Percentiles rank a stretch among this genome's conserved stretches.
Conservation (phyloP, 2,797 vertebrate genomes). For the Ficedula albicollis region DNA sequence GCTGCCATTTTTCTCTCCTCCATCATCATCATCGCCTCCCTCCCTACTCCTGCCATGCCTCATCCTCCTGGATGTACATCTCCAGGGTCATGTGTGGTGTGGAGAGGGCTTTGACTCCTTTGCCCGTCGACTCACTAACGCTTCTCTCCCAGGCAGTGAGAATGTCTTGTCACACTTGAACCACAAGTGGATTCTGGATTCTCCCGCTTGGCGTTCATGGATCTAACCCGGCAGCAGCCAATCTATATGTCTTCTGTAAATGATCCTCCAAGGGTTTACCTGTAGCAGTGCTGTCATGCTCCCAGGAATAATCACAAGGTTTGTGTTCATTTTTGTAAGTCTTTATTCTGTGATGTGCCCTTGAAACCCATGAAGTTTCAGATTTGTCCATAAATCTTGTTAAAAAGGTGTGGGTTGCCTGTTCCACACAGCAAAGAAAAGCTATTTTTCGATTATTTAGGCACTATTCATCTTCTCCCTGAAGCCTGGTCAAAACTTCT, state of each 20-base stretch:
- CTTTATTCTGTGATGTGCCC: slow-evolving; percentile 2
- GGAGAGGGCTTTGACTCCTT: background rate
- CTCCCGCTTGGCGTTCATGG: slow-evolving; percentile 47
- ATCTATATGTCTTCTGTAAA: slow-evolving; percentile 65
- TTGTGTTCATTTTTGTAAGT: slow-evolving; percentile 50
- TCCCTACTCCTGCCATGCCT: background rate
- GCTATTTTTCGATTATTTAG: background rate
- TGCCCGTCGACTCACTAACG: background rate
- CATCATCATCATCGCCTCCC: background rate
- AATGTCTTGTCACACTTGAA: slow-evolving; percentile 59
- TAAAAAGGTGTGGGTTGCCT: background rate
- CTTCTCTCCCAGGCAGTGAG: slow-evolving; percentile 68
- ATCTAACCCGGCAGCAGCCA: slow-evolving; percentile 59
- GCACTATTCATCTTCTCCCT: background rate
- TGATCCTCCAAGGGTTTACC: slow-evolving; percentile 66
- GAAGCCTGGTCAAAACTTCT: background rate
- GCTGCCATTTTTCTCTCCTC: background rate
- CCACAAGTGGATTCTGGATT: slow-evolving; percentile 61
- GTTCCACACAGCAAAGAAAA: background rate
- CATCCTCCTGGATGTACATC: background rate
- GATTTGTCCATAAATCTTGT: background rate
- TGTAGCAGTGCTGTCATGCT: slow-evolving; percentile 71
- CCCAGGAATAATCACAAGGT: slow-evolving; percentile 71
- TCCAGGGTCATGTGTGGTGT: background rate
- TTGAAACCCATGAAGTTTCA: background rate